Percentiles rank a stretch among this genome's conserved stretches.
phyloP scores from a whole-genome alignment of 92 coral and sea anemone genomes.

The Heteractis magnifica region DNA sequence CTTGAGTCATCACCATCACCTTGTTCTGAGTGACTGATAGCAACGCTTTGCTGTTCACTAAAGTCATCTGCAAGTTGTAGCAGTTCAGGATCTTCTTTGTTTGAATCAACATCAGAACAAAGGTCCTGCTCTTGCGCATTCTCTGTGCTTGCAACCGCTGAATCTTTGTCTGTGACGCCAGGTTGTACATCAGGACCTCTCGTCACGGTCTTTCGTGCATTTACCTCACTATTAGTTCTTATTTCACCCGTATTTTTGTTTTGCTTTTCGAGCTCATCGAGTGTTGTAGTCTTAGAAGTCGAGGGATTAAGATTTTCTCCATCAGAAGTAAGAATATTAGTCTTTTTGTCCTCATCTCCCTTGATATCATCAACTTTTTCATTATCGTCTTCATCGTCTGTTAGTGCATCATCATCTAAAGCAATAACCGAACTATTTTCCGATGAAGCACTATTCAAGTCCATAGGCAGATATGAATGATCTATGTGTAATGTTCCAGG shows the following conservation, averaged over 20 bases:
- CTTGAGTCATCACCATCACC: background rate
- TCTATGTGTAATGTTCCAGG: constrained; percentile 82
- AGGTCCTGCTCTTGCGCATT: constrained; percentile 37
- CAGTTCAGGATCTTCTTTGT: constrained; percentile 73
- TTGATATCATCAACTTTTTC: constrained; percentile 19
- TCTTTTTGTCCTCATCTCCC: background rate
- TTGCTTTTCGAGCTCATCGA: background rate
- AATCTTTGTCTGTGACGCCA: constrained; percentile 1
- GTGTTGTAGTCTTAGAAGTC: background rate
- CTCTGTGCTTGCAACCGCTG: constrained; percentile 23
- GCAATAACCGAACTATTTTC: constrained; percentile 70
- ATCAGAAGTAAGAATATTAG: background rate
- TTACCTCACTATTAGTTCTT: background rate
- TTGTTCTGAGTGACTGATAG: background rate
- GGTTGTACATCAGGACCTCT: background rate
- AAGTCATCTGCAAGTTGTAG: constrained; percentile 60
- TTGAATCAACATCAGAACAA: constrained; percentile 58
- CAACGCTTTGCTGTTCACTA: constrained; percentile 33
- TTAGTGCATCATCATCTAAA: constrained; percentile 50
- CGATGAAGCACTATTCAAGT: constrained; percentile 90
- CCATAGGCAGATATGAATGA: constrained; percentile 84
- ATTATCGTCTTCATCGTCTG: constrained; percentile 41
- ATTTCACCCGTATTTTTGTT: background rate
- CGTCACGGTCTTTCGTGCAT: background rate
- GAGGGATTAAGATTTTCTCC: background rate